Evolutionary conservation across 2,113 vertebrate species (phyloP), one percentile per base, ranked within the genome.

Genomic region (Oncorhynchus nerka): DNA sequence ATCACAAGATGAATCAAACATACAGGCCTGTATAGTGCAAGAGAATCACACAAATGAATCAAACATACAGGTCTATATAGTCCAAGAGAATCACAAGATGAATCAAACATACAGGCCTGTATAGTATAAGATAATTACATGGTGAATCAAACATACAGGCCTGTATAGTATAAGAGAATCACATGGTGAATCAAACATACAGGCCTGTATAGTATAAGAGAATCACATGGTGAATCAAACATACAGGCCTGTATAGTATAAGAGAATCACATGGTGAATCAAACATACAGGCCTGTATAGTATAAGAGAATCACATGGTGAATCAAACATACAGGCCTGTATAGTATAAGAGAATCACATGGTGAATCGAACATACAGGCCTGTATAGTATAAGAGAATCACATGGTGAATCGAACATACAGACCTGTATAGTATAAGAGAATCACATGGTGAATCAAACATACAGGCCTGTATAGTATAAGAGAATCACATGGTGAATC

Each of bases 41-140:
- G 82, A 89, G 86, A 89, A 91, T 91, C 86, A 92, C 90, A 87
- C 87, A 87, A 85, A 91, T 90, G 90, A 88, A 90, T 90, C 89
- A 90, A 85, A 11, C 12, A 49, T 49, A 15, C 4, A 49, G 48
- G 32, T 5, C 13, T 49, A 3, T 15, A 15, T 49, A 51, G 13
- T 83, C 84, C 82, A 87, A 84, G 82, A 89, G 86, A 89, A 91
- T 91, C 86, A 92, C 90, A 87, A 83, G 85, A 89, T 90, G 90
- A 88, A 90, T 90, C 89, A 90, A 85, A 87, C 90, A 90, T 84
- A 86, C 90, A 87, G 86, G 85, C 85, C 85, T 81, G 1, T 34
- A 34, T 34, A 34, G 32, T 34, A 7, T 1, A 34, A 34, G 32
- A 34, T 5, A 34, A 6, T 34, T 1, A 34, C 32, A 34, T 1